A percentile compares a stretch with the other conserved stretches of the same genome.
Conservation (phyloP, 2,113 vertebrate species). For the Sylvia atricapilla region DNA sequence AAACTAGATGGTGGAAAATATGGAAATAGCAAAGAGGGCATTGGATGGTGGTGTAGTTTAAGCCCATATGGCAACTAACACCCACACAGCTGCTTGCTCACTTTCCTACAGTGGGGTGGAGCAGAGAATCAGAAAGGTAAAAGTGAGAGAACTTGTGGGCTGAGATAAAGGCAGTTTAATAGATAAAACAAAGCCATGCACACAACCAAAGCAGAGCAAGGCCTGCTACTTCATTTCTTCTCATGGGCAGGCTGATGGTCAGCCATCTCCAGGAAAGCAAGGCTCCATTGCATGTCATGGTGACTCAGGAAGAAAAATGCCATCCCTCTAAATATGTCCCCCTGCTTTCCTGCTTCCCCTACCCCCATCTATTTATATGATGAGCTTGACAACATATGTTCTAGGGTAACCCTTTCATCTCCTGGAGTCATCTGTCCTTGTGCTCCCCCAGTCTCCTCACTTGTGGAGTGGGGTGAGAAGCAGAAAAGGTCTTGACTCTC, state of each 20-base stretch:
- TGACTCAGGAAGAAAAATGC: neutral
- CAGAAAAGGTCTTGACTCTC: neutral
- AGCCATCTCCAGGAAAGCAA: neutral
- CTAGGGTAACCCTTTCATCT: neutral
- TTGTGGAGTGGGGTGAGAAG: neutral
- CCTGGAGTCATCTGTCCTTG: neutral
- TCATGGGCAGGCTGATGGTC: neutral
- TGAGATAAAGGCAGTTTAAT: neutral
- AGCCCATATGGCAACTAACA: fast-evolving
- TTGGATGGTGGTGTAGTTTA: neutral
- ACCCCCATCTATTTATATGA: neutral
- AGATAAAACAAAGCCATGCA: neutral
- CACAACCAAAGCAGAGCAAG: neutral
- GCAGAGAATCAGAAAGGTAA: neutral
- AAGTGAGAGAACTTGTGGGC: neutral
- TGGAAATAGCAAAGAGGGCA: neutral
- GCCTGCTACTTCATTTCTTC: neutral
- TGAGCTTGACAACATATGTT: neutral
- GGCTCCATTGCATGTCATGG: fast-evolving
- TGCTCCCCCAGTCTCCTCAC: neutral
- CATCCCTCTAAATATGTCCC: neutral
- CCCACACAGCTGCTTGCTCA: fast-evolving
- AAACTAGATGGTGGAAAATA: neutral
- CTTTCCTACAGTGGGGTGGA: fast-evolving
- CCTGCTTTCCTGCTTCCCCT: neutral